Base-by-base conservation (phyloP, 2,888 invertebrate species). In the Diadegma fenestrale region DNA sequence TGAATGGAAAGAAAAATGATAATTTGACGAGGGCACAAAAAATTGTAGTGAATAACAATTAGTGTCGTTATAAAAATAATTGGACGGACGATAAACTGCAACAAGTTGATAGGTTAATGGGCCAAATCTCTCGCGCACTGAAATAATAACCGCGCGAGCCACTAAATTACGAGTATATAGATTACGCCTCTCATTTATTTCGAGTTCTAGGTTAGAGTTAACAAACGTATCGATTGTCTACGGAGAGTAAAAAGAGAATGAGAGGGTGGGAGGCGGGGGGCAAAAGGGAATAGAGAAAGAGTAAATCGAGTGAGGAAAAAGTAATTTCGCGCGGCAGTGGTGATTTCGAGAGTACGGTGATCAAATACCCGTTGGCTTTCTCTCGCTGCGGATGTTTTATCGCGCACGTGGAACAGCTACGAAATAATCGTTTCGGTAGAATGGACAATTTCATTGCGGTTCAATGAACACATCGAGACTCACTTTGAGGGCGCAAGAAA, bases 261-360 rank as follows among this genome's bases (percentile, higher is more conserved):
- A 58, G 12, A 58, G 54, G 19, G 14, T 12, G 22, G 14, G 22
- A 22, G 37, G 37, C 37, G 33, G 33, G 5, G 37, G 10, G 37
- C 54, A 51, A 64, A 72, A 51, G 64, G 45, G 26, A 41, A 58
- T 22, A 14, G 37, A 51, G 64, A 76, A 48, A 33, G 64, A 76
- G 64, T n/a, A 63, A 80, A 76, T 68, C 63, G 22, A 76, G 69
- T 51, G 75, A 75, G 43, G 64, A 80, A 84, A 80, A 84, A 76
- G 80, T 80, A 33, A 84, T 80, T 80, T 84, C 69, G 51, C 69
- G 51, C 80, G 72, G 72, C 43, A 66, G 71, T 76, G 51, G 22
- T 37, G 37, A 37, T 37, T 76, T 71, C 45, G 66, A 72, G 76
- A 58, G 71, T 43, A 51, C 83, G 54, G 30, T 45, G 66, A 61